Evolutionary conservation across 2,888 invertebrate species (phyloP), one percentile per base, ranked within the genome.

Genomic region (Drosophila sordidula): DNA sequence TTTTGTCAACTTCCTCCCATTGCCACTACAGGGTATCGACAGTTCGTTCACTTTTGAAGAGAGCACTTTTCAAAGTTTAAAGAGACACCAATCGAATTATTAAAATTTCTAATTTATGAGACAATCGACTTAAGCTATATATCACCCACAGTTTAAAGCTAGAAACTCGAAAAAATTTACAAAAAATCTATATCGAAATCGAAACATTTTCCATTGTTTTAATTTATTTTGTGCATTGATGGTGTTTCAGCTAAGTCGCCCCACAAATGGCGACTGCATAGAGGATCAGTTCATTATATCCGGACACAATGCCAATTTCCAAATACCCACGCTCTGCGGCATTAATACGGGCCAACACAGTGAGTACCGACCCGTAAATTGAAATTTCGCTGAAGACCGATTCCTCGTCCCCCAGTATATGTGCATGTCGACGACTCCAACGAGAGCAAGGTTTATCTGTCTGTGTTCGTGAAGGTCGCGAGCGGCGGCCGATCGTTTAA

Each of bases 321-420:
- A 94, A n/a, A 92, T 96, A 64, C 96, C 96, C 0, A 93, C 94
- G 5, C 91, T 96, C 22, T 96, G 96, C 88, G 96, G 96, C 16
- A 94, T 95, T 41, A 96, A 96, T 87, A 94, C 95, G 0, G 96
- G 95, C 12, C 95, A 96, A 90, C 96, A 96, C 82, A 92, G 96
- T 96, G 93, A 93, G 90, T 86, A 44, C 0, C 4, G 4, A 0
- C 6, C 4, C 0, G 5, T 5, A 38, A 3, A 44, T 5, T 11
- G 0, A 2, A 6, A 3, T 12, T 18, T 41, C 0, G 16, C 14
- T 16, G 44, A 4, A 29, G 9, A 29, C 8, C 3, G 3, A 29
- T 29, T 9, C 12, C 14, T 12, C 6, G 12, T 54, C 14, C 26
- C 93, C 12, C 90, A 96, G 96, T 96, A 62, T 96, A 96, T 86